Conservation (phyloP, 2,113 vertebrate genomes). For the Pungitius pungitius region DNA sequence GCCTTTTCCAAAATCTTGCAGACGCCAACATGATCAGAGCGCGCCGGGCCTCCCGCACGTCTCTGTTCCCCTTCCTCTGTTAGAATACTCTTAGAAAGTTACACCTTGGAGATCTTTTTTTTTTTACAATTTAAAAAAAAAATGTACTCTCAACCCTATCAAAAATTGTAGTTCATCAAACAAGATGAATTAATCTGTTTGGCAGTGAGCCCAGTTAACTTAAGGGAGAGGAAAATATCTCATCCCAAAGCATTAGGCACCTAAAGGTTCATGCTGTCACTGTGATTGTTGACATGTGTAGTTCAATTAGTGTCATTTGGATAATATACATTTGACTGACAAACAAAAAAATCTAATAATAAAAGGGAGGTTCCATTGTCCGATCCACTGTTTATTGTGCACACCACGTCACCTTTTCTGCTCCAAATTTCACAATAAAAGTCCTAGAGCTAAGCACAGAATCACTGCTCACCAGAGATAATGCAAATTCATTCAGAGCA, state of each 20-base stretch:
- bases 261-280: conserved; percentile 17
- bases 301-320: not conserved
- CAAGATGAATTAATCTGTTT: conserved; percentile 59
- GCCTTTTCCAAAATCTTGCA: conserved; percentile 69
- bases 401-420: not conserved
- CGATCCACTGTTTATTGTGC: not conserved
- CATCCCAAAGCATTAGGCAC: conserved; percentile 12
- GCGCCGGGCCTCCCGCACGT: conserved; percentile 41
- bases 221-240: conserved; percentile 2
- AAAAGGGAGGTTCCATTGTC: not conserved
- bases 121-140: conserved; percentile 48
- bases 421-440: not conserved
- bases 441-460: not conserved
- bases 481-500: not conserved
- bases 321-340: not conserved
- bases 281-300: not conserved
- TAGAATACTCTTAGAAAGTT: conserved; percentile 64
- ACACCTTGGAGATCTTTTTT: conserved; percentile 57
- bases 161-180: conserved; percentile 65
- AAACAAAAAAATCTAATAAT: not conserved
- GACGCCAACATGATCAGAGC: conserved; percentile 67
- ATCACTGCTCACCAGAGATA: not conserved
- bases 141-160: conserved; percentile 52
- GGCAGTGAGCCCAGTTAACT: conserved; percentile 45
- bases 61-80: conserved; percentile 52